Evolutionary conservation across 2,888 invertebrate species (phyloP).

Genomic region (Meiosimyza platycephala): DNA sequence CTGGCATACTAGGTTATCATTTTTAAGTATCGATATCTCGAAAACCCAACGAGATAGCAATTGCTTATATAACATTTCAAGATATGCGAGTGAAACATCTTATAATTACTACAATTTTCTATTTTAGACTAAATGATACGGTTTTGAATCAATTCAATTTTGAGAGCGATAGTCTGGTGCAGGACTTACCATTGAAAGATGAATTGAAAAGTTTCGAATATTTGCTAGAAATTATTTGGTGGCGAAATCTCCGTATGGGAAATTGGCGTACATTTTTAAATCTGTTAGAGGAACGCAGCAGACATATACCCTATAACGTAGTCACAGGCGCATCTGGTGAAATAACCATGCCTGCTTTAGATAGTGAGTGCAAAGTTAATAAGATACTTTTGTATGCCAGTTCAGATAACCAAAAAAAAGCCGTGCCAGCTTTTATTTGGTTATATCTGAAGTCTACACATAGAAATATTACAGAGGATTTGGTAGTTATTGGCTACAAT

Average conservation of each 20-base stretch:
- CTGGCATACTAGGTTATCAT: no score
- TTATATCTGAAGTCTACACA: conserved; percentile 3
- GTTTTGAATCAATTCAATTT: conserved; percentile 1
- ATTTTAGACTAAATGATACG: not conserved
- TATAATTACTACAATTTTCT: no score
- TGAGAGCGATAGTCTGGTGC: conserved; percentile 8
- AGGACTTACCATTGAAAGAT: not conserved
- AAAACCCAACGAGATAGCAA: no score
- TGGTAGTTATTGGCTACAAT: conserved; percentile 27
- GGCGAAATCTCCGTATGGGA: conserved; percentile 19
- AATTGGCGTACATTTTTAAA: conserved; percentile 22
- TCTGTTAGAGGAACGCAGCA: conserved; percentile 16
- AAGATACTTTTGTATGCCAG: not conserved
- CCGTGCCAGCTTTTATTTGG: conserved; percentile 18
- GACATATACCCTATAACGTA: not conserved
- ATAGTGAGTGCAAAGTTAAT: not conserved
- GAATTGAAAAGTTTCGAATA: not conserved
- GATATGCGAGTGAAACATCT: no score
- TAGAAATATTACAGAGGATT: conserved; percentile 5
- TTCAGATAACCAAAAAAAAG: not conserved
- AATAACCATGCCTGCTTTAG: not conserved
- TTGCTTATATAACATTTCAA: no score
- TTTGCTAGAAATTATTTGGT: conserved; percentile 23
- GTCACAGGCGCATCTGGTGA: not conserved
- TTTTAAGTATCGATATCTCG: no score